A percentile compares a stretch with the other conserved stretches of the same genome.
These are phyloP conservation scores for Vultur gryphus DNA, from an alignment of 2,797 vertebrate genomes.

Conservation along the genomic window DNA sequence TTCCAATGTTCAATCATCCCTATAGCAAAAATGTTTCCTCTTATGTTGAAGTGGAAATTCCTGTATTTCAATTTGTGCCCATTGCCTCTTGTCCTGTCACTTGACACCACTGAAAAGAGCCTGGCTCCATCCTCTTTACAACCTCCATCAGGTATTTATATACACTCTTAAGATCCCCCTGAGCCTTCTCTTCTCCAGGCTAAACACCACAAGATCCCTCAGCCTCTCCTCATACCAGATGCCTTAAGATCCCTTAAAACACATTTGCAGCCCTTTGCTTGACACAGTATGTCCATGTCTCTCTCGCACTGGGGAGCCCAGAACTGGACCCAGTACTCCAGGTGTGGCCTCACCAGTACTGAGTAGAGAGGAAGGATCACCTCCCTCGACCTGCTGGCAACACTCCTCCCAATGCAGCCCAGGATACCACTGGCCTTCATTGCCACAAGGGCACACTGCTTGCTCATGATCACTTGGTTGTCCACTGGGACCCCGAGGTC, in stretches of 20 bases:
- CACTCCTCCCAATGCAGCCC: not conserved
- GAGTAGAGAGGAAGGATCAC: not conserved
- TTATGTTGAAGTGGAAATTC: not conserved
- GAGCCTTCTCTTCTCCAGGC: not conserved
- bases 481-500: not conserved
- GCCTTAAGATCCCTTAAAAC: not conserved
- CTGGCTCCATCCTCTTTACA: not conserved
- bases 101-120: not conserved
- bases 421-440: not conserved
- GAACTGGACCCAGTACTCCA: not conserved
- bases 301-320: not conserved
- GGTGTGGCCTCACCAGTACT: not conserved
- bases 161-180: not conserved
- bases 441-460: not conserved
- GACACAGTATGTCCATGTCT: rapidly evolving
- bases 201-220: not conserved
- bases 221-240: not conserved
- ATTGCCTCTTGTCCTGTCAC: not conserved
- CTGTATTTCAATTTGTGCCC: not conserved
- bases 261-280: not conserved
- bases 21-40: not conserved
- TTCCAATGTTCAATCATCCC: not conserved
- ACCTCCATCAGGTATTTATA: not conserved
- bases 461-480: not conserved
- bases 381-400: not conserved